Conservation (phyloP, 2,113 vertebrate species). For the Centropus unirufus region DNA sequence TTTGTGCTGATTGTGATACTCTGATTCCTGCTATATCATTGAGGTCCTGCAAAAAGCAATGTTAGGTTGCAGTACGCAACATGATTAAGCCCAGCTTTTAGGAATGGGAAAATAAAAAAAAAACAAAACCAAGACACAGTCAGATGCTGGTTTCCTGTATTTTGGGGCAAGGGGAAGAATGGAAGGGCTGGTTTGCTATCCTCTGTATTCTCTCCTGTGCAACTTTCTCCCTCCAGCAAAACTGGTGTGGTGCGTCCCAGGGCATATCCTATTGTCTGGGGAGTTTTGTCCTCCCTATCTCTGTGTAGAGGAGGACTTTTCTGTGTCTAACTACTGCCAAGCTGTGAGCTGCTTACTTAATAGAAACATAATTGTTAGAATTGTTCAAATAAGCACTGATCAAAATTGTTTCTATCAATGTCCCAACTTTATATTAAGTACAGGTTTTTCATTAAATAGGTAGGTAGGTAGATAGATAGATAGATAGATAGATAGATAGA, state of each 20-base stretch:
- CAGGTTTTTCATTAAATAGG: not conserved
- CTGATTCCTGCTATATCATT: not conserved
- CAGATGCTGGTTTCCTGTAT: not conserved
- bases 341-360: not conserved
- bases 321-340: not conserved
- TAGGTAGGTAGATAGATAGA: not conserved
- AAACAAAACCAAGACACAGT: not conserved
- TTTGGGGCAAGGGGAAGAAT: not conserved
- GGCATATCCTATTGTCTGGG: not conserved
- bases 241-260: not conserved
- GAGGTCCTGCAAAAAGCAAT: not conserved
- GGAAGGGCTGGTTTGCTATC: not conserved
- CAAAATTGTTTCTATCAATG: not conserved
- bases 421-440: not conserved
- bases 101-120: not conserved
- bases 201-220: not conserved
- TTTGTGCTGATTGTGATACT: not conserved
- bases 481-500: not conserved
- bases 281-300: not conserved
- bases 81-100: not conserved
- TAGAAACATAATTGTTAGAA: not conserved
- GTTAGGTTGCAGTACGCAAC: slow-evolving; percentile 15
- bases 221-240: not conserved
- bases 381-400: not conserved
- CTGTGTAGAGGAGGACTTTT: not conserved